Evolutionary conservation across 2,113 vertebrate species (phyloP), one percentile per base, ranked within the genome.

Genomic region (Otocyon megalotis): DNA sequence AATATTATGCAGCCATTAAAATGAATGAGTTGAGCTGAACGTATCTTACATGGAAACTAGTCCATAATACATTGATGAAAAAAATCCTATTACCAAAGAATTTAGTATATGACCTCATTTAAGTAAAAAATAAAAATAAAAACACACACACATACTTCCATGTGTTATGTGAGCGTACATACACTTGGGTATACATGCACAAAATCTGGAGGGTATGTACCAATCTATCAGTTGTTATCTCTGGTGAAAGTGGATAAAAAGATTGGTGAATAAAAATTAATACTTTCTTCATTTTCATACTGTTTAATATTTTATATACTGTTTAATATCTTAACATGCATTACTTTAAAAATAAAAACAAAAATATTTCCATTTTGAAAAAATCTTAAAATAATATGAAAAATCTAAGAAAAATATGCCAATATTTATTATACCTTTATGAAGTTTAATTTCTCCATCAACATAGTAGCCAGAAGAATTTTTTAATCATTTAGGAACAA

Each of bases 361-460:
- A 82, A 86, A 63, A 35, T 14, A 3, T 58, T 65, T 87, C 5
- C 12, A 22, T 58, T 94, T 50, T 43, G 15, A 37, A 82, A 86
- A 86, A 90, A 84, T 16, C 65, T 63, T 77, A 88, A 83, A 93
- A 48, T 85, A 60, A 30, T 30, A 50, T n/a, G 20, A 86, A 88
- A 85, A 90, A 58, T 88, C 58, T 62, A 14, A 80, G 86, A 94
- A 79, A 96, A 43, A 20, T 12, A 19, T 80, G 8, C 19, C 58
- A 92, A 82, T 84, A 87, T 71, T 28, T 54, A 26, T 74, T 67
- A 74, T 13, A 79, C 32, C 35, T 88, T 91, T 83, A 95, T 54
- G 43, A 96, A 53, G 16, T 80, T 96, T 48, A 93, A 93, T 37
- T 96, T 95, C 84, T 85, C 9, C 32, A 88, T 24, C 93, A 79